A percentile compares a stretch with the other conserved stretches of the same genome.
Evolutionary conservation across 2,797 vertebrate species (phyloP).

Genomic region (Sphaeramia orbicularis): DNA sequence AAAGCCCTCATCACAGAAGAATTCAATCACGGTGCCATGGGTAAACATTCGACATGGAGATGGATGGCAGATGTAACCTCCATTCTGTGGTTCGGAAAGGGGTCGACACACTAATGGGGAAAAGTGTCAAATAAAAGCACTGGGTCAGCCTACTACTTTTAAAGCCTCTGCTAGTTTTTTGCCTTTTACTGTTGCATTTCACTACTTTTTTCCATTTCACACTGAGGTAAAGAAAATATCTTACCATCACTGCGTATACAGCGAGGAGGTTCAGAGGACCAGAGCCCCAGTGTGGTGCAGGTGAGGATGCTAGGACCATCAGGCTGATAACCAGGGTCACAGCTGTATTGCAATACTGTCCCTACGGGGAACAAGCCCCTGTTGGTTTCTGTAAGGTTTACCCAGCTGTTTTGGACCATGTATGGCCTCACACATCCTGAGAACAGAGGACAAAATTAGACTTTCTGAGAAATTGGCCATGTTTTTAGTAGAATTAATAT

Average conservation of each 20-base stretch:
- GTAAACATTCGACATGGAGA: constrained; percentile 90
- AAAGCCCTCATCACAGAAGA: constrained; percentile 94
- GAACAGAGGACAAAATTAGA: constrained; percentile 11
- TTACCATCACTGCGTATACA: constrained; percentile 83
- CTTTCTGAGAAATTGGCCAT: constrained; percentile 28
- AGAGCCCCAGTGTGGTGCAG: constrained; percentile 78
- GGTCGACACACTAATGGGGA: constrained; percentile 88
- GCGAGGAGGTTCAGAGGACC: constrained; percentile 83
- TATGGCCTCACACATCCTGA: constrained; percentile 84
- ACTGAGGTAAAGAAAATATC: constrained; percentile 22
- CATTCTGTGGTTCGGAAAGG: constrained; percentile 92
- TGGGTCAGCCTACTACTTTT: too few relatives aligned
- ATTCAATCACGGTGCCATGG: constrained; percentile 93
- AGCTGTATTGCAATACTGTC: constrained; percentile 86
- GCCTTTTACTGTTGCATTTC: too few relatives aligned
- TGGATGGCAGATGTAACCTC: constrained; percentile 94
- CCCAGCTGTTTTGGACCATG: constrained; percentile 85
- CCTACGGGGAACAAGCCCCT: constrained; percentile 82
- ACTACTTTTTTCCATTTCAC: too few relatives aligned
- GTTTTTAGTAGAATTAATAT: constrained; percentile 25
- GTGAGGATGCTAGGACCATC: constrained; percentile 83
- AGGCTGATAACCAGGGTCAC: constrained; percentile 83
- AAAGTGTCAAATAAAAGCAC: neutral
- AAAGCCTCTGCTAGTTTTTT: too few relatives aligned
- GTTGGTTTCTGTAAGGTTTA: constrained; percentile 86